Evolutionary conservation across 2,888 invertebrate species (phyloP).

Genomic region (Exephanes ischioxanthus): DNA sequence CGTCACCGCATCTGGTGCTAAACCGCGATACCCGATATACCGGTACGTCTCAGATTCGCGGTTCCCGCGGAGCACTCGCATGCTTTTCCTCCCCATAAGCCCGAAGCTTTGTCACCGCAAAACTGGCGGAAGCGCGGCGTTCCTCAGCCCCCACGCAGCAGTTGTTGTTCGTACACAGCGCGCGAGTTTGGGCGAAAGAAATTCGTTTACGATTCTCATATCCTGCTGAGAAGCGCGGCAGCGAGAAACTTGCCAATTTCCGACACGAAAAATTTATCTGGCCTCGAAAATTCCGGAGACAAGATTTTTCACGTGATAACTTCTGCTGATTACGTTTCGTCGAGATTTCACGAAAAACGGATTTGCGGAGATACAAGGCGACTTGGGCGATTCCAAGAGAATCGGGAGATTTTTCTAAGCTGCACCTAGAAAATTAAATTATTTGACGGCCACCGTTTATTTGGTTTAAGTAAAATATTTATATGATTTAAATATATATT

Average conservation of each 20-base stretch:
- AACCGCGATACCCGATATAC: slow-evolving; percentile 67
- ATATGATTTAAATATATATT: too few species aligned
- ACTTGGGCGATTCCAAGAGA: too few species aligned
- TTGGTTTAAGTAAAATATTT: too few species aligned
- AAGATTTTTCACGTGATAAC: background rate
- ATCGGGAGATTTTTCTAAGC: too few species aligned
- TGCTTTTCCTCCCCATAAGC: background rate
- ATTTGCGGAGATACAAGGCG: background rate
- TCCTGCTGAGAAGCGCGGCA: background rate
- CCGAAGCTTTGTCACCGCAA: slow-evolving; percentile 14
- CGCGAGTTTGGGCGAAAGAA: background rate
- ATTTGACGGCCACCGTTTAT: too few species aligned
- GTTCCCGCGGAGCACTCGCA: slow-evolving; percentile 4
- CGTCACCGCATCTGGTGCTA: slow-evolving; percentile 68
- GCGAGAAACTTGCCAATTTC: background rate
- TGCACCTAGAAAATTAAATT: too few species aligned
- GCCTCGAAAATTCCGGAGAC: background rate
- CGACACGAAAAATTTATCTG: background rate
- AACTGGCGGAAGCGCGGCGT: slow-evolving; percentile 1
- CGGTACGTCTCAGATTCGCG: slow-evolving; percentile 49
- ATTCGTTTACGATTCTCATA: slow-evolving; percentile 10
- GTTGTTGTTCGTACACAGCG: background rate
- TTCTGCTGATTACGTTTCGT: background rate
- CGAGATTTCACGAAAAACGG: background rate
- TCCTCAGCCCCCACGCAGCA: background rate